Base-by-base conservation (phyloP, 2,888 invertebrate genomes). In the Drosophila pseudotakahashii region DNA sequence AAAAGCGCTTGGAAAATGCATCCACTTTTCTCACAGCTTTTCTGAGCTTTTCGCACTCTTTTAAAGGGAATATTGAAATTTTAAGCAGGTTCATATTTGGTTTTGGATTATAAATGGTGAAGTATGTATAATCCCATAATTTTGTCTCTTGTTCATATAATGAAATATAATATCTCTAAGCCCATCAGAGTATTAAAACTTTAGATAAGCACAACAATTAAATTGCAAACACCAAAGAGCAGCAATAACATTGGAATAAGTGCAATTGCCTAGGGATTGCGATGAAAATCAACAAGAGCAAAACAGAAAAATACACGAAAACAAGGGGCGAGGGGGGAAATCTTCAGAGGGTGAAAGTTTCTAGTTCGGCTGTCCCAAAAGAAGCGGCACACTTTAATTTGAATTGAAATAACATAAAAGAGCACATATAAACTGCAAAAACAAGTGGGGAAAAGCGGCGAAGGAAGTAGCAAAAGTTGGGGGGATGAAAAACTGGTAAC, bases 361-460 rank as follows among this genome's bases (percentile, higher is more conserved):
- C 19, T 14, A 73, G 50, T 53, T 41, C 23, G 32, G 45, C 59
- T 39, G 37, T 50, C 39, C 53, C 52, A 36, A 23, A 64, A 67
- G 64, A 51, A 39, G 32, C 61, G 57, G 58, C 63, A 66, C 70
- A 73, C 70, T 84, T 73, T 57, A 73, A 61, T 73, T 81, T 78
- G 66, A 73, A 73, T 68, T 54, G 55, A 47, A 52, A 48, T 55
- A 45, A 64, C 68, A 54, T 60, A 51, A 61, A 54, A 53, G 39
- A 14, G 32, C 16, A 41, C n/a, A 32, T 30, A 32, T 37, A 58
- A 48, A 39, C 32, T 26, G 45, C 44, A 57, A 62, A 30, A 55
- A 32, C 50, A 39, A 41, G 13, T 41, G 48, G 54, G n/a, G 16
- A 30, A 41, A 30, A 36, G n/a, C 32, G 37, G n/a, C 45, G 9